These are phyloP conservation scores for Caranx ignobilis DNA, from an alignment of 2,113 vertebrate genomes.

Conservation along the genomic window DNA sequence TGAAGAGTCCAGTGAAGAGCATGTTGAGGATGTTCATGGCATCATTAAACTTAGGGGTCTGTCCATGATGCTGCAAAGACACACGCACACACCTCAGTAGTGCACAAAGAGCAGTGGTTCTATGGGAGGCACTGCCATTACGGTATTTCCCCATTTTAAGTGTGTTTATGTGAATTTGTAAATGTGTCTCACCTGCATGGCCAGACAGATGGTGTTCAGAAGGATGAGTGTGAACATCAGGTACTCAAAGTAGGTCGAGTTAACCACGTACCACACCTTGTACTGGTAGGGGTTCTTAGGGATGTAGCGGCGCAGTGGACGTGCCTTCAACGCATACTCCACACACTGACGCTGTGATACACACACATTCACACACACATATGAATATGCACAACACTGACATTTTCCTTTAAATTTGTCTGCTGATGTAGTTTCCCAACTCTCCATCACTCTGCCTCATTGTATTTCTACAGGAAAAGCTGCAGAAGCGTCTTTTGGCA, in stretches of 20 bases:
- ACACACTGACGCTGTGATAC: constrained; percentile 94
- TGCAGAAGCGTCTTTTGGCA: constrained; percentile 8
- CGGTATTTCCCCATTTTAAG: not conserved
- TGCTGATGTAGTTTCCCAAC: not conserved
- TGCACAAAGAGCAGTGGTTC: not conserved
- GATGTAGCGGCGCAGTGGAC: constrained; percentile 95
- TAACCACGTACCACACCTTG: constrained; percentile 99
- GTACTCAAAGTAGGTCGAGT: constrained; percentile 99
- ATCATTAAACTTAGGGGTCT: constrained; percentile 93
- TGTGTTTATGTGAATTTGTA: not conserved
- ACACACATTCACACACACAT: constrained; percentile 35
- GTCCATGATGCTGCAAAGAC: constrained; percentile 92
- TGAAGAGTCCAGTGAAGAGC: constrained; percentile 99
- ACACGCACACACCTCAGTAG: constrained; percentile 1
- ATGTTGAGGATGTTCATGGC: constrained; percentile 99
- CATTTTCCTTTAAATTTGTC: not conserved
- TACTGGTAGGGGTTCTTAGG: constrained; percentile 99
- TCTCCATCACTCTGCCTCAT: not conserved
- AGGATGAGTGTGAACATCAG: constrained; percentile 99
- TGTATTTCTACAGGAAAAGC: constrained; percentile 18
- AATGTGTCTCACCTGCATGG: constrained; percentile 93
- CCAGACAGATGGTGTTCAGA: constrained; percentile 99
- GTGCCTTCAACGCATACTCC: constrained; percentile 97
- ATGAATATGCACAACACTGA: not conserved
- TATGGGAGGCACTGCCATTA: not conserved